Evolutionary conservation across 2,797 vertebrate genomes (phyloP).

Genomic region (Ispidina picta): DNA sequence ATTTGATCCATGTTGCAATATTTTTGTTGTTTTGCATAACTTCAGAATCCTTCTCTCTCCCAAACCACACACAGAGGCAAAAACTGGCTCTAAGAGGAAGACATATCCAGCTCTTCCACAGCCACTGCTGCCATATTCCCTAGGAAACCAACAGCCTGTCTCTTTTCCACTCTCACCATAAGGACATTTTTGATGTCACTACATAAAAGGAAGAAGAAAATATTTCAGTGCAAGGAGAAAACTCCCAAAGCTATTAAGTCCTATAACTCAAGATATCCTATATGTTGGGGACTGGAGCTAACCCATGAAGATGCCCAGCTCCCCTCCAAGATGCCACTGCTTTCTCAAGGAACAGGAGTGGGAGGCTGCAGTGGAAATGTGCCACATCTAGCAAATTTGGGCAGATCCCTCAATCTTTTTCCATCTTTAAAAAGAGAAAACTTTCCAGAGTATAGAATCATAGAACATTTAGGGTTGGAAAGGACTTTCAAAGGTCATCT

Average conservation of each 20-base stretch:
- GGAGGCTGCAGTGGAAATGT: not conserved
- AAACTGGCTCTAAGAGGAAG: not conserved
- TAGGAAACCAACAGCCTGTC: not conserved
- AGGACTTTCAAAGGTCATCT: not conserved
- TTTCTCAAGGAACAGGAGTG: accelerated
- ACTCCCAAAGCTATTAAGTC: not conserved
- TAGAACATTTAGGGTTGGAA: not conserved
- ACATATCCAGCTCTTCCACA: not conserved
- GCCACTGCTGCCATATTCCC: not conserved
- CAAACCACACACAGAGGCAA: not conserved
- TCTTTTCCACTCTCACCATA: not conserved
- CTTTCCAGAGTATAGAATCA: not conserved
- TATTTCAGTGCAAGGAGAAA: not conserved
- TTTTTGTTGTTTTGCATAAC: not conserved
- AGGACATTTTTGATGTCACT: not conserved
- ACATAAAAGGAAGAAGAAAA: not conserved
- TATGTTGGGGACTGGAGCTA: too few species aligned
- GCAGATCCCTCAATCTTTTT: not conserved
- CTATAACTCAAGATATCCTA: not conserved
- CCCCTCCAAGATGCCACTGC: not conserved
- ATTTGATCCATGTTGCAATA: not conserved
- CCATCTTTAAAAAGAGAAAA: not conserved
- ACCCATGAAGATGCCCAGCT: not conserved
- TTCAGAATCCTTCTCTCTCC: not conserved
- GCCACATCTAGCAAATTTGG: not conserved